phyloP scores from a whole-genome alignment of 2,113 vertebrate species.

The Myotis davidii region DNA sequence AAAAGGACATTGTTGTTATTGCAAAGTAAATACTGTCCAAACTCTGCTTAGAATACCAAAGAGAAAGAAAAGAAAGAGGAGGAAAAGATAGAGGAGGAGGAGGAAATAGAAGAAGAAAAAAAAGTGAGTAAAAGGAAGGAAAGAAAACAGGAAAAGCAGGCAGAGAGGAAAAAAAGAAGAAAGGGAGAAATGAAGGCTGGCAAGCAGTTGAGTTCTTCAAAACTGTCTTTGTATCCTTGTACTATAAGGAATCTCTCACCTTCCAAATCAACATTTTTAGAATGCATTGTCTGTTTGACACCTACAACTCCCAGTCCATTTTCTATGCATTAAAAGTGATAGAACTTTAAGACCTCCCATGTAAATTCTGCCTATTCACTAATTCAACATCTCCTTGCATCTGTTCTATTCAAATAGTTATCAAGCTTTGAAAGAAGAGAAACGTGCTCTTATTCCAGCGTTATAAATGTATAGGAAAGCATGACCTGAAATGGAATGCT shows the following conservation, averaged over 20 bases:
- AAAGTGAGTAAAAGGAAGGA: background rate
- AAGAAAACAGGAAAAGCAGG: background rate
- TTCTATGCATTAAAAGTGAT: background rate
- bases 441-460: background rate
- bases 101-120: too few relatives aligned
- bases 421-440: conserved; percentile 6
- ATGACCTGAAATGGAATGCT: background rate
- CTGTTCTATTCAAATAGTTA: background rate
- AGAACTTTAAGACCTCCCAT: background rate
- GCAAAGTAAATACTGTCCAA: background rate
- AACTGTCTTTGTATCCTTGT: background rate
- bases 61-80: background rate
- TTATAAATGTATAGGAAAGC: background rate
- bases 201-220: background rate
- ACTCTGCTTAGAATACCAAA: background rate
- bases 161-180: background rate
- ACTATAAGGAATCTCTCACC: background rate
- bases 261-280: background rate
- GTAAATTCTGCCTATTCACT: background rate
- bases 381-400: background rate
- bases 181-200: background rate
- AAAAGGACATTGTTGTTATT: background rate
- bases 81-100: background rate
- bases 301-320: background rate
- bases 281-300: background rate